Conservation (phyloP, 1,140 invertebrate genomes). For the Colletes latitarsis region DNA sequence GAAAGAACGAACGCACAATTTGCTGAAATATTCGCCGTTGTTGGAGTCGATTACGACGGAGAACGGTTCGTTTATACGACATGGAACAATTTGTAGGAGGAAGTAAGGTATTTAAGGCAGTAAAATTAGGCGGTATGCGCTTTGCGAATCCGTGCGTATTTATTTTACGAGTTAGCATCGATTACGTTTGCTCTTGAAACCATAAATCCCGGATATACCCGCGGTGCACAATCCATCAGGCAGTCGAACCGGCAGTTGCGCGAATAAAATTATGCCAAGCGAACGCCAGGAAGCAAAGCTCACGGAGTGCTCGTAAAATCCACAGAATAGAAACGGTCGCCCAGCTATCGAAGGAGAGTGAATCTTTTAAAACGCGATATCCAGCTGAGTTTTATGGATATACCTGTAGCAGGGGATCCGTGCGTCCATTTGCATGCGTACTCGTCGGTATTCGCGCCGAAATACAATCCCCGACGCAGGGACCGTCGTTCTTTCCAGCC, state of each 20-base stretch:
- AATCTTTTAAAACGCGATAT: conserved; percentile 60
- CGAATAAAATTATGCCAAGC: conserved; percentile 32
- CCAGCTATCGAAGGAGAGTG: conserved; percentile 2
- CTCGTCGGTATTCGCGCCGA: conserved; percentile 13
- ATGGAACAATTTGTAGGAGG: too few relatives aligned
- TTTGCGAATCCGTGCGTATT: too few relatives aligned
- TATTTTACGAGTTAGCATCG: neutral
- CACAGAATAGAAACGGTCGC: conserved; percentile 18
- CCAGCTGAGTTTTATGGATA: conserved; percentile 54
- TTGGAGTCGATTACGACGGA: too few relatives aligned
- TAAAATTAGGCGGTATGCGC: too few relatives aligned
- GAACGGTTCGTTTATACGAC: too few relatives aligned
- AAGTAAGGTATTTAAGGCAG: too few relatives aligned
- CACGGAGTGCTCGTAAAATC: conserved; percentile 39
- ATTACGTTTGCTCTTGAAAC: neutral
- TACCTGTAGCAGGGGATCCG: conserved; percentile 45
- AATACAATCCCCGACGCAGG: neutral
- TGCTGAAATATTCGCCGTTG: too few relatives aligned
- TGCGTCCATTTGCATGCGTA: conserved; percentile 60
- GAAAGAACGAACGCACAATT: too few relatives aligned
- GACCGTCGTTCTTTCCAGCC: too few relatives aligned
- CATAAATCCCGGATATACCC: neutral
- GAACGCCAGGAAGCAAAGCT: neutral
- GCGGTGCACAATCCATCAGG: too few relatives aligned
- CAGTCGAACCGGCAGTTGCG: neutral